A percentile compares a stretch with the other conserved stretches of the same genome.
Conservation (phyloP, 2,113 vertebrate genomes). For the Xiphorhynchus elegans region DNA sequence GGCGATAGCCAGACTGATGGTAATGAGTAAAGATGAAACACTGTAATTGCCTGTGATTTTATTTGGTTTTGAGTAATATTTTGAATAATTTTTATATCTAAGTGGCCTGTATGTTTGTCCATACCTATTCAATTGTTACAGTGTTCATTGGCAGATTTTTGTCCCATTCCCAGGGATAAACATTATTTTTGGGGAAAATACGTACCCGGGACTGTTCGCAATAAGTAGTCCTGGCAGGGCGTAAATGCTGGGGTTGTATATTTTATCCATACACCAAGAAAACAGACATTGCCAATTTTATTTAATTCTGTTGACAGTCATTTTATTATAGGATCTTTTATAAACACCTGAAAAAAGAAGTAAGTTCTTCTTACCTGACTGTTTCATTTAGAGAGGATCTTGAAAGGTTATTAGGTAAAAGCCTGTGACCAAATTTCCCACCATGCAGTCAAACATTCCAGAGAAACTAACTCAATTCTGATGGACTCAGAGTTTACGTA, state of each 20-base stretch:
- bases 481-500: neutral
- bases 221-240: neutral
- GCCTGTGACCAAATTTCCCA: neutral
- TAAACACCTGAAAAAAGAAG: neutral
- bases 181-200: neutral
- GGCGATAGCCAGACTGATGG: conserved; percentile 53
- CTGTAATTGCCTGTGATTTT: conserved; percentile 1
- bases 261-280: neutral
- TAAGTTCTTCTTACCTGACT: neutral
- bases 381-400: neutral
- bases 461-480: neutral
- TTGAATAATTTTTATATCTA: neutral
- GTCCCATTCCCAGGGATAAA: neutral
- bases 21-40: conserved; percentile 21
- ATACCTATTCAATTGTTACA: neutral
- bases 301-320: neutral
- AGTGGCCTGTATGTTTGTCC: neutral
- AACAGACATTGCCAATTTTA: neutral
- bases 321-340: neutral
- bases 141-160: neutral
- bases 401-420: neutral
- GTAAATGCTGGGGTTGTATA: neutral
- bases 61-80: conserved; percentile 1
- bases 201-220: neutral
- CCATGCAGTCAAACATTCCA: neutral